Base-by-base conservation (phyloP, 2,888 invertebrate genomes). In the Hedya salicella region DNA sequence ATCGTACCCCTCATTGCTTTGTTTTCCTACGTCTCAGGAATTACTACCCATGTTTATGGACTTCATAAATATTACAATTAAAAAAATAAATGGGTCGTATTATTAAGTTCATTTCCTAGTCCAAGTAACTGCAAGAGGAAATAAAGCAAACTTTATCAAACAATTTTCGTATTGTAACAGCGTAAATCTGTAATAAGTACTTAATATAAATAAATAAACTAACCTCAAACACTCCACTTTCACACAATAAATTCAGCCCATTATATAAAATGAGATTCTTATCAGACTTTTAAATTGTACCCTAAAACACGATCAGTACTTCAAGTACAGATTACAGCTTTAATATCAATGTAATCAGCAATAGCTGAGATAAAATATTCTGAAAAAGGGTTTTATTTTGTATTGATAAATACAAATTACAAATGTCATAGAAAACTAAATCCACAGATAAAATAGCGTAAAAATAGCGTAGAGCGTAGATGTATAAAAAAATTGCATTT, bases 141-240 rank as follows among this genome's bases (percentile, higher is more conserved):
- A 50, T 11, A 9, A n/a, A 11, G 4, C 9, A n/a, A 36, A 36
- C 8, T 2, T 11, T 2, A 0, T 5, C n/a, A 25, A 14, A 21
- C 5, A 49, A 25, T 25, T n/a, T 14, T 3, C 8, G 2, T 2
- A 32, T 32, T 32, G 9, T 32, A 32, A 32, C 11, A 32, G 2
- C 36, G 2, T 5, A 11, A 8, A 32, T 36, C 36, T 6, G 21
- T 13, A 21, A 48, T 21, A 13, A 48, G 13, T 5, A 46, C 46
- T 46, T 19, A n/a, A n/a, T n/a, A n/a, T n/a, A n/a, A 21, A 17
- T 19, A 8, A 49, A 25, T 46, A 25, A 25, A 60, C 49, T 42
- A 67, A 62, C 63, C 67, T 61, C 39, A 69, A 56, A 39, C 25
- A 39, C 39, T 62, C 16, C 32, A 67, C 52, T 60, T 65, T 65